Base-by-base conservation (phyloP, 2,888 invertebrate genomes). In the Drosophila parthenogenetica region DNA sequence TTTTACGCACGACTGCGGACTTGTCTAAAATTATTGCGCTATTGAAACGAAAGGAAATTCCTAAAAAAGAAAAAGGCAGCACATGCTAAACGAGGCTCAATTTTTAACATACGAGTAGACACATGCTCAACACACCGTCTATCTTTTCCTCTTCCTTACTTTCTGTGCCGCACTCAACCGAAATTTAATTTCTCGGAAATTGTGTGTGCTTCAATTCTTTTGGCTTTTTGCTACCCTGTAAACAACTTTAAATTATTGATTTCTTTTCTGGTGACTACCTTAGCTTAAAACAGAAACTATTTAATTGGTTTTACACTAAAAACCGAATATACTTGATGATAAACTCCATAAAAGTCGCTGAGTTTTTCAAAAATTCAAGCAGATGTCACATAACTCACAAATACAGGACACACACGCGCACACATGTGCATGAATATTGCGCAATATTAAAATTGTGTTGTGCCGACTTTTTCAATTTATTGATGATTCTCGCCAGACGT, bases 1-100 rank as follows among this genome's bases (percentile, higher is more conserved):
- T 82, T 86, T 86, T 73, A 81, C 84, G 77, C 86, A 81, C 72
- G 77, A 77, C 72, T 77, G 81, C 72, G 37, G 62, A 65, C 54
- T 46, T 72, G 50, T 59, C 58, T 13, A 67, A 72, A 77, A 67
- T 75, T 62, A 73, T 78, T 66, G 63, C 68, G 16, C 71, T 54
- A 50, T 55, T 3, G 43, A 43, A 48, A 43, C 19, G 35, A 54
- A 51, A 19, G 53, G 17, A 53, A 39, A 39, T 29, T 8, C 29
- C 29, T 29, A 40, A 51, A 55, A 19, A 61, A 32, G 49, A 39
- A n/a, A n/a, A 39, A 5, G n/a, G 37, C 35, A 35, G 43, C 32
- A 57, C 13, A 48, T 45, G 66, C 3, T 45, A 60, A 35, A 29
- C n/a, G 14, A 60, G 37, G 10, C 35, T 55, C 29, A 40, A 14